These are phyloP conservation scores for Rhinolophus ferrumequinum DNA, from an alignment of 2,113 vertebrate species.

Conservation along the genomic window DNA sequence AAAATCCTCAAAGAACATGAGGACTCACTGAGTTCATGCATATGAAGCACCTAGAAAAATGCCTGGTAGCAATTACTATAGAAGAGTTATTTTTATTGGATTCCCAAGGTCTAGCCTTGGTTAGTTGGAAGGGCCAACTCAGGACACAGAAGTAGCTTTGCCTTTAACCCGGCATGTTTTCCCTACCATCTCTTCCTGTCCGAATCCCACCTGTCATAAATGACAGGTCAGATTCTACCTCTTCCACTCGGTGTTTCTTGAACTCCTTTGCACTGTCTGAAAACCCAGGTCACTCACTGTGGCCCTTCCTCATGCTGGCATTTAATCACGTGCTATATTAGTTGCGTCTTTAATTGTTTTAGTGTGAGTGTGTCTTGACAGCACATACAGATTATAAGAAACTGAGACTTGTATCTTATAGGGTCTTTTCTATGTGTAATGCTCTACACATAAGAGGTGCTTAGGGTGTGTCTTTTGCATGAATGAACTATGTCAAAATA, in stretches of 20 bases:
- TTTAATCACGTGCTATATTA: neutral
- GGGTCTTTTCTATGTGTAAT: neutral
- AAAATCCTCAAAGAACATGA: neutral
- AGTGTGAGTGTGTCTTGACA: neutral
- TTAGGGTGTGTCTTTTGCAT: neutral
- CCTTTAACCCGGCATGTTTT: neutral
- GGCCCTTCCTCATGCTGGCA: neutral
- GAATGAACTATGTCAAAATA: neutral
- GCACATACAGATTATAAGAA: neutral
- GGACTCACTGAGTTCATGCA: neutral
- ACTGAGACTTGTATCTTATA: neutral
- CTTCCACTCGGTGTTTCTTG: neutral
- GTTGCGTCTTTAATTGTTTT: neutral
- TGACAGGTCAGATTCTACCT: neutral
- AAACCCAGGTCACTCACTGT: neutral
- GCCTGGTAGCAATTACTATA: neutral
- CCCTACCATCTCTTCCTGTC: neutral
- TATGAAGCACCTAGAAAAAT: neutral
- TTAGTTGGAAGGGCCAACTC: neutral
- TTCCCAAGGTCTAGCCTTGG: neutral
- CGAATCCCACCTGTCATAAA: neutral
- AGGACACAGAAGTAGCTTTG: neutral
- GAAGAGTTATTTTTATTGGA: neutral
- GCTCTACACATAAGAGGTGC: neutral
- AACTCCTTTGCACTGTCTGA: neutral